These are phyloP conservation scores for Pseudorectes ferrugineus DNA, from an alignment of 2,113 vertebrate species.

Conservation along the genomic window DNA sequence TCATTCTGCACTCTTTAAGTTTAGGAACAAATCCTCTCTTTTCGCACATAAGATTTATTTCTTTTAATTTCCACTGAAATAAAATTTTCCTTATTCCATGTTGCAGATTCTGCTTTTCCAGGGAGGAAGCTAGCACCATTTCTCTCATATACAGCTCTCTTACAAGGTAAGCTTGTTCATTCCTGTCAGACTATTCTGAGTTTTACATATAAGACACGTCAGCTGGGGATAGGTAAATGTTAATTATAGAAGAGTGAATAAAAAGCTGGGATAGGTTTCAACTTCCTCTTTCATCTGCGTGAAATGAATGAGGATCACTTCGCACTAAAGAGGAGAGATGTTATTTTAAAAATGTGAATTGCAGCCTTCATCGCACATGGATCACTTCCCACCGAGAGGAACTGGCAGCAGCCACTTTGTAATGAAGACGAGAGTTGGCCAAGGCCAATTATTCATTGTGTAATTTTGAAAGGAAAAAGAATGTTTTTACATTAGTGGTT, in stretches of 20 bases:
- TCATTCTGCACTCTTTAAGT: not conserved
- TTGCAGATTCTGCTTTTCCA: not conserved
- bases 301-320: slow-evolving; percentile 17
- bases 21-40: slow-evolving; percentile 11
- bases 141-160: not conserved
- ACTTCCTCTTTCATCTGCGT: not conserved
- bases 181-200: not conserved
- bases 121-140: not conserved
- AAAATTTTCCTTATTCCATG: not conserved
- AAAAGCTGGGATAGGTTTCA: slow-evolving; percentile 3
- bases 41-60: slow-evolving; percentile 12
- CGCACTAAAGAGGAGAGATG: slow-evolving; percentile 11
- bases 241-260: slow-evolving; percentile 21
- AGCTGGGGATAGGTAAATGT: slow-evolving; percentile 23
- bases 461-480: not conserved
- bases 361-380: not conserved
- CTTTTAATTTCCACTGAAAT: slow-evolving; percentile 6
- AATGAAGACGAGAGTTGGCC: not conserved
- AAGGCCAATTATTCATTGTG: not conserved
- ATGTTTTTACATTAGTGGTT: not conserved
- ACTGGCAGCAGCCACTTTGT: slow-evolving; percentile 12
- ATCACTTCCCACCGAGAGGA: slow-evolving; percentile 7
- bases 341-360: slow-evolving; percentile 29
- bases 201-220: not conserved
- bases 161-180: not conserved